A percentile compares a stretch with the other conserved stretches of the same genome.
phyloP scores from a whole-genome alignment of 2,797 vertebrate species.

The Trichosurus vulpecula region DNA sequence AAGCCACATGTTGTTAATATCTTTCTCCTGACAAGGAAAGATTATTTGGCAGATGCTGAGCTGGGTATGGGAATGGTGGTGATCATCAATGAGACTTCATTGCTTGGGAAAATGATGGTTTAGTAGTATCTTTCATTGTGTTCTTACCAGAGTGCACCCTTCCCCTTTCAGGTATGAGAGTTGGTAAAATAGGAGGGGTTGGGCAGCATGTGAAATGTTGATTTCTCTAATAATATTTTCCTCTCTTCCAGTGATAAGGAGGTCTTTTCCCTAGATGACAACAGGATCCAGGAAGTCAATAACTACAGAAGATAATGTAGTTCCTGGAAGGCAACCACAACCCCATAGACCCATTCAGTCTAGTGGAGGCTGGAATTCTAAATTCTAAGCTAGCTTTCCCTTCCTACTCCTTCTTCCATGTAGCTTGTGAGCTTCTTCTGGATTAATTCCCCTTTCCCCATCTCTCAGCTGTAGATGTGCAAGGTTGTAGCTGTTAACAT shows the following conservation, averaged over 20 bases:
- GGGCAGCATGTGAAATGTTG: background rate
- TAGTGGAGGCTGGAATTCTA: background rate
- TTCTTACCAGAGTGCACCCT: background rate
- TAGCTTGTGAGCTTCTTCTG: background rate
- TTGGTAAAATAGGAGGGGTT: fast-evolving
- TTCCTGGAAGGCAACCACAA: too few species aligned
- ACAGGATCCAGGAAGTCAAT: too few species aligned
- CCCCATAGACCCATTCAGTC: slow-evolving; percentile 72
- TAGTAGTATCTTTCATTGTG: background rate
- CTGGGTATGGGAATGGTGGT: background rate
- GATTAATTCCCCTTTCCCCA: background rate
- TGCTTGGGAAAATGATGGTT: background rate
- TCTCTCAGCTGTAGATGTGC: background rate
- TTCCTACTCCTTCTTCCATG: fast-evolving
- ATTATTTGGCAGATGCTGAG: background rate
- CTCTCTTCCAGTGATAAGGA: background rate
- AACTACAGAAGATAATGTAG: too few species aligned
- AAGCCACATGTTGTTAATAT: background rate
- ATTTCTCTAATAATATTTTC: background rate
- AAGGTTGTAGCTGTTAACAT: too few species aligned
- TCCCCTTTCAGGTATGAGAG: background rate
- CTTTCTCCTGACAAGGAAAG: background rate
- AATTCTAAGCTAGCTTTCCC: slow-evolving; percentile 76
- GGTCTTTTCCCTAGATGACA: too few species aligned
- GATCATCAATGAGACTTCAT: too few species aligned